Evolutionary conservation across 2,797 vertebrate species (phyloP).

Genomic region (Urophycis tenuis): DNA sequence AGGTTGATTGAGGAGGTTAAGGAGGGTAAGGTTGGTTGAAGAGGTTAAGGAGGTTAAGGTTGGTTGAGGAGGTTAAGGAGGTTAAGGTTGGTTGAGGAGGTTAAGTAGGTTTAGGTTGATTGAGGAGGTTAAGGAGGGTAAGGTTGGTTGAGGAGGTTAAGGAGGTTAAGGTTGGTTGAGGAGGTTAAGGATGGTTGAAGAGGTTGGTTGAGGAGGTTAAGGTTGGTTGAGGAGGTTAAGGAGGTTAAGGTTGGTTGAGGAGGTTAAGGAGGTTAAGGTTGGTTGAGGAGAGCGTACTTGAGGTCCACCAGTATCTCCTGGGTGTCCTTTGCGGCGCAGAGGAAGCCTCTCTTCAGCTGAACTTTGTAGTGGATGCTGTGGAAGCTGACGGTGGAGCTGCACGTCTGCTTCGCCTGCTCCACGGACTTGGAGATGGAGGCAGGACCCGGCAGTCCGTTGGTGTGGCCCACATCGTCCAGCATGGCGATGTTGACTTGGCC

Average conservation of each 20-base stretch:
- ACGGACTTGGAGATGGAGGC: conserved; percentile 17
- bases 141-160: not conserved
- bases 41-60: no score
- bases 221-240: not conserved
- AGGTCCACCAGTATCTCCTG: conserved; percentile 66
- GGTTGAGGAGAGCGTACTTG: conserved; percentile 49
- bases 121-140: not conserved
- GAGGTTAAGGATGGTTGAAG: no score
- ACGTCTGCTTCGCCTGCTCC: conserved; percentile 23
- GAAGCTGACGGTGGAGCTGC: conserved; percentile 71
- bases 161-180: not conserved
- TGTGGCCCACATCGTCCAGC: conserved; percentile 45
- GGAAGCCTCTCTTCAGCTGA: conserved; percentile 44
- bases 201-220: not conserved
- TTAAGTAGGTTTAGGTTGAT: no score
- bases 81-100: no score
- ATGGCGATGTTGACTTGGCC: conserved; percentile 60
- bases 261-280: not conserved
- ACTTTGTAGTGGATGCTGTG: conserved; percentile 70
- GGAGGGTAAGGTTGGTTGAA: no score
- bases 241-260: not conserved
- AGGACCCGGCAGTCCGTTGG: conserved; percentile 49
- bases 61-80: not conserved
- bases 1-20: no score
- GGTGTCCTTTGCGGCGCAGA: conserved; percentile 39